Conservation (phyloP, 1,140 invertebrate genomes). For the Diachasmimorpha longicaudata region DNA sequence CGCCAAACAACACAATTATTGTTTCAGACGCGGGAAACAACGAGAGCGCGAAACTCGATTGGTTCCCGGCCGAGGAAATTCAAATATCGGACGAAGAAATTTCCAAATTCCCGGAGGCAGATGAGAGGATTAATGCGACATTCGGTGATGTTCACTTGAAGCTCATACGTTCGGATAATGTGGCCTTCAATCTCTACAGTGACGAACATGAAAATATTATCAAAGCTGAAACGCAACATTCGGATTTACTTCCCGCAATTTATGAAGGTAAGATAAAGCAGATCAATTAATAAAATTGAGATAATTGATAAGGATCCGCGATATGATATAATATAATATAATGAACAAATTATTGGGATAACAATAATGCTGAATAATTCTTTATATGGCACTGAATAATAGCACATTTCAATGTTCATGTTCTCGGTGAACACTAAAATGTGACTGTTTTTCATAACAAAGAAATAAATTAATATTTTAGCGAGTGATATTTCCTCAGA, state of each 20-base stretch:
- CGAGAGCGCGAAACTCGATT: slow-evolving; percentile 37
- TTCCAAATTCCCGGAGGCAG: slow-evolving; percentile 17
- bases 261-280: slow-evolving; percentile 71
- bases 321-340: no score
- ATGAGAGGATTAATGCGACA: slow-evolving; percentile 33
- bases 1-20: background rate
- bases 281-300: background rate
- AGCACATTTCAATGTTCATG: no score
- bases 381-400: no score
- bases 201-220: slow-evolving; percentile 57
- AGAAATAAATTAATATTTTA: no score
- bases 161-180: slow-evolving; percentile 56
- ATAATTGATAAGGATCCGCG: no score
- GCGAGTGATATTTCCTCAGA: no score
- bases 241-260: slow-evolving; percentile 73
- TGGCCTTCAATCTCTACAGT: slow-evolving; percentile 48
- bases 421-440: no score
- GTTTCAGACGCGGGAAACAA: background rate
- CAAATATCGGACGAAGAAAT: slow-evolving; percentile 32
- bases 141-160: slow-evolving; percentile 61
- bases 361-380: no score
- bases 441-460: no score
- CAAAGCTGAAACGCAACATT: slow-evolving; percentile 71
- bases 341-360: no score
- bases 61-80: slow-evolving; percentile 46